Percentiles rank a stretch among this genome's conserved stretches.
Conservation (phyloP, 2,797 vertebrate species). For the Megaceryle alcyon region DNA sequence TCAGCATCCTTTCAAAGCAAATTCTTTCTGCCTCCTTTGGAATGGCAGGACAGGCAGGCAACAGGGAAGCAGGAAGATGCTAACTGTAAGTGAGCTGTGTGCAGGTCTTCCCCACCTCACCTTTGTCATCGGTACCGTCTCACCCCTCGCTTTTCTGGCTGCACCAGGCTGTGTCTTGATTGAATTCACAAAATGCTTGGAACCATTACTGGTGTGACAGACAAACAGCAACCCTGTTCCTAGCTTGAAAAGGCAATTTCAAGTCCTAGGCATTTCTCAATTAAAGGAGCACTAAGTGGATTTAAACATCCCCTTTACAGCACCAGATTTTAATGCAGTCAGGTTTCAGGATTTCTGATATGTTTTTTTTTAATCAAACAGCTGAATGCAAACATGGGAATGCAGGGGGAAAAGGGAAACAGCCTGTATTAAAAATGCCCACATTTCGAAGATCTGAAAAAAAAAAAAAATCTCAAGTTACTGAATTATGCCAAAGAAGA, state of each 20-base stretch:
- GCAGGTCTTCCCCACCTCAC: not conserved
- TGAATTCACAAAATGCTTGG: constrained; percentile 23
- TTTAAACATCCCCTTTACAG: not conserved
- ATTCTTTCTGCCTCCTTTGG: not conserved
- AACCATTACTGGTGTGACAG: constrained; percentile 11
- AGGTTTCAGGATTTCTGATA: not conserved
- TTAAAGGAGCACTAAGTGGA: not conserved
- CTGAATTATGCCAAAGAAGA: not conserved
- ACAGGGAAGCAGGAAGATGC: not conserved
- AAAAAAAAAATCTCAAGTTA: not conserved
- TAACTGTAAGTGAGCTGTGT: constrained; percentile 13
- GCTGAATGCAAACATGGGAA: not conserved
- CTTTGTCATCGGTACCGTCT: constrained; percentile 17
- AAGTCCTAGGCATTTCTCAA: not conserved
- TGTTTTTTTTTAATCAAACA: not conserved
- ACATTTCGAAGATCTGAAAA: not conserved
- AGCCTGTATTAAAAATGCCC: not conserved
- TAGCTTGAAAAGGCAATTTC: constrained; percentile 29
- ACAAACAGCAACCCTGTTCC: constrained; percentile 23
- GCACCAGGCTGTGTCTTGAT: not conserved
- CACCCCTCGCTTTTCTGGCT: not conserved
- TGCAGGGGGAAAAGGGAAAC: not conserved
- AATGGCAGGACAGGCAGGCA: not conserved
- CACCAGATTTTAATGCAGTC: not conserved
- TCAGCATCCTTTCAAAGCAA: not conserved